These are phyloP conservation scores for Bombus pyrosoma DNA, from an alignment of 1,140 invertebrate species.

Conservation along the genomic window DNA sequence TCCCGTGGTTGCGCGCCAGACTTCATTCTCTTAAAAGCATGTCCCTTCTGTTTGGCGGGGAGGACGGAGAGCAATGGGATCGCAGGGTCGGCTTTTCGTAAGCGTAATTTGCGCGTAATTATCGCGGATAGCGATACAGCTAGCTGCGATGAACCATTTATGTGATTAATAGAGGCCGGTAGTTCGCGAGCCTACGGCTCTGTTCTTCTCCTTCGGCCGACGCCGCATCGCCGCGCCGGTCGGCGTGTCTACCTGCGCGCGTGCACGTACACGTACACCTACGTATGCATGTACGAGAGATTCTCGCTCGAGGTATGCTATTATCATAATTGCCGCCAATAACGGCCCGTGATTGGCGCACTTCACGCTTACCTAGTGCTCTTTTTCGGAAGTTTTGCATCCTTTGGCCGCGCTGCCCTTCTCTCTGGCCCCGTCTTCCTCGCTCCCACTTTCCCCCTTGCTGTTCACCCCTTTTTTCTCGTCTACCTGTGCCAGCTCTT, in stretches of 20 bases:
- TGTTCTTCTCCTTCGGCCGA: constrained; percentile 50
- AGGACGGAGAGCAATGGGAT: not conserved
- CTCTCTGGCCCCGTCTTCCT: constrained; percentile 18
- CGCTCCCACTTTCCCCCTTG: not conserved
- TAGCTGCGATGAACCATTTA: constrained; percentile 79
- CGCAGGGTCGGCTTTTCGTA: constrained; percentile 46
- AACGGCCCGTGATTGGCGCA: constrained; percentile 81
- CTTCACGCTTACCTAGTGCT: constrained; percentile 78
- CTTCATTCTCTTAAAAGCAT: constrained; percentile 27
- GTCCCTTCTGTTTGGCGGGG: not conserved
- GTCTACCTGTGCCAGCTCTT: constrained; percentile 22
- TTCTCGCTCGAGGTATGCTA: constrained; percentile 80
- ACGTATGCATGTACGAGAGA: constrained; percentile 63
- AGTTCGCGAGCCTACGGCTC: constrained; percentile 70
- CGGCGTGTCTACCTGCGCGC: constrained; percentile 44
- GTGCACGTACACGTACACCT: constrained; percentile 35
- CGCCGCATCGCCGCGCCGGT: constrained; percentile 13
- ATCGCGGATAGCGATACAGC: constrained; percentile 77
- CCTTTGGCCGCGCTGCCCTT: constrained; percentile 60
- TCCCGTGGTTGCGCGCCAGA: not conserved
- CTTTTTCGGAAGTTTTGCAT: constrained; percentile 79
- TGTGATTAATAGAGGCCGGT: constrained; percentile 81
- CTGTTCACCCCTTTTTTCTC: not conserved
- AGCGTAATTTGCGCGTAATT: constrained; percentile 78
- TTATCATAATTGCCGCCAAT: constrained; percentile 82